Evolutionary conservation across 2,888 invertebrate genomes (phyloP).

Genomic region (Callosobruchus maculatus): DNA sequence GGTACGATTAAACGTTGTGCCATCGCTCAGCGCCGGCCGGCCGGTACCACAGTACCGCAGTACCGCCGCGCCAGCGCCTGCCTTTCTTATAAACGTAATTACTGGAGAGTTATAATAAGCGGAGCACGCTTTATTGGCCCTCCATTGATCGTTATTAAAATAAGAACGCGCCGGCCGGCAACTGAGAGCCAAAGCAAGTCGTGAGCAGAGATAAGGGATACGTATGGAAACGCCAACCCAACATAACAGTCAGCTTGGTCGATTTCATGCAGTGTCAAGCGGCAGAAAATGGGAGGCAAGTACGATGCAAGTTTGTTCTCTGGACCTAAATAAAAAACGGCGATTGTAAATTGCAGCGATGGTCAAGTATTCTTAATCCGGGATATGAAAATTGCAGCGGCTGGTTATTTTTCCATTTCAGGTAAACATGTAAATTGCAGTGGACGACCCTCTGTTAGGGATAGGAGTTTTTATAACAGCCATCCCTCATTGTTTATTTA

Average conservation of each 20-base stretch:
- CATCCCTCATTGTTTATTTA: no score
- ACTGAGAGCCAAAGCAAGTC: background rate
- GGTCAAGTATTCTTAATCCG: no score
- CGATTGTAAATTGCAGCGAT: no score
- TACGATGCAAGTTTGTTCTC: no score
- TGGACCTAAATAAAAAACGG: no score
- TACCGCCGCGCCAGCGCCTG: background rate
- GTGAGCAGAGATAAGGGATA: background rate
- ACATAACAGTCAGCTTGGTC: background rate
- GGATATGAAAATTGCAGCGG: no score
- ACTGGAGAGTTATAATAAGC: background rate
- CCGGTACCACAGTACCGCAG: no score
- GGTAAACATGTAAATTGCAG: no score
- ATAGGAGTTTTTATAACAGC: no score
- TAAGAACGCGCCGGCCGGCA: background rate
- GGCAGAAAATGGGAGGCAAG: no score
- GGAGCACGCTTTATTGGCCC: background rate
- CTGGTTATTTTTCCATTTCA: no score
- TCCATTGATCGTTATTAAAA: background rate
- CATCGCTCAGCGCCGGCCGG: background rate
- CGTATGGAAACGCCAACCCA: background rate
- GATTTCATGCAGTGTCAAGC: background rate
- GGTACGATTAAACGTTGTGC: background rate
- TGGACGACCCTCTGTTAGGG: no score
- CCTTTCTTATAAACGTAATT: background rate